Evolutionary conservation across 2,888 invertebrate species (phyloP).

Genomic region (Melanostoma scalare): DNA sequence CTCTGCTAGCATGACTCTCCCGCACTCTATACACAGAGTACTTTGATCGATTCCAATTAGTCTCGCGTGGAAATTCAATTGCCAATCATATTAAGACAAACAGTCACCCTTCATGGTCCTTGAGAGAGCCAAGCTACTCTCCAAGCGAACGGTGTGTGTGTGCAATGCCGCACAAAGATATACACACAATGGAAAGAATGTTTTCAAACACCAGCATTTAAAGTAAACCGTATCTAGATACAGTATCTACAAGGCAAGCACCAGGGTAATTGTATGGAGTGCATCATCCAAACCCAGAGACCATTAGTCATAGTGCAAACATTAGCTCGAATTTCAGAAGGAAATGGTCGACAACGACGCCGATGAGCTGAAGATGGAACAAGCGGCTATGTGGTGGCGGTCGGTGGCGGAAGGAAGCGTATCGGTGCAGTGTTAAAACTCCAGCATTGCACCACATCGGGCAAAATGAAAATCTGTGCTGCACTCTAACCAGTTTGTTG

Average conservation of each 20-base stretch:
- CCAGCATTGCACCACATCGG: slow-evolving; percentile 60
- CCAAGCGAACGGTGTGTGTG: neutral
- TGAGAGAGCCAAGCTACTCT: slow-evolving; percentile 1
- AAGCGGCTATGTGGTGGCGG: slow-evolving; percentile 6
- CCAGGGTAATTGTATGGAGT: slow-evolving; percentile 55
- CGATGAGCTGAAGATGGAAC: neutral
- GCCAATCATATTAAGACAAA: slow-evolving; percentile 73
- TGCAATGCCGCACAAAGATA: neutral
- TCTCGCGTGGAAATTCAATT: slow-evolving; percentile 70
- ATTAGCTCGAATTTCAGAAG: slow-evolving; percentile 72
- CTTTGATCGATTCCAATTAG: slow-evolving; percentile 72
- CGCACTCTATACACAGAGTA: slow-evolving; percentile 16
- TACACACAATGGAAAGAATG: slow-evolving; percentile 1
- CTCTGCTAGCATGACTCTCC: slow-evolving; percentile 30
- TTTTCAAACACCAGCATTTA: slow-evolving; percentile 29
- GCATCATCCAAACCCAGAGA: slow-evolving; percentile 64
- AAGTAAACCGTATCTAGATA: slow-evolving; percentile 42
- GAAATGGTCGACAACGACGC: slow-evolving; percentile 39
- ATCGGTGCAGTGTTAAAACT: slow-evolving; percentile 65
- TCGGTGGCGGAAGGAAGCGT: slow-evolving; percentile 77
- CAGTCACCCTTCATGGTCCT: slow-evolving; percentile 69
- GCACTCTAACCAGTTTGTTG: slow-evolving; percentile 50
- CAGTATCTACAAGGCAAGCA: slow-evolving; percentile 29
- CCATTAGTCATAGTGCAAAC: slow-evolving; percentile 73
- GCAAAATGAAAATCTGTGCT: slow-evolving; percentile 50